Evolutionary conservation across 2,113 vertebrate genomes (phyloP).

Genomic region (Etheostoma spectabile): DNA sequence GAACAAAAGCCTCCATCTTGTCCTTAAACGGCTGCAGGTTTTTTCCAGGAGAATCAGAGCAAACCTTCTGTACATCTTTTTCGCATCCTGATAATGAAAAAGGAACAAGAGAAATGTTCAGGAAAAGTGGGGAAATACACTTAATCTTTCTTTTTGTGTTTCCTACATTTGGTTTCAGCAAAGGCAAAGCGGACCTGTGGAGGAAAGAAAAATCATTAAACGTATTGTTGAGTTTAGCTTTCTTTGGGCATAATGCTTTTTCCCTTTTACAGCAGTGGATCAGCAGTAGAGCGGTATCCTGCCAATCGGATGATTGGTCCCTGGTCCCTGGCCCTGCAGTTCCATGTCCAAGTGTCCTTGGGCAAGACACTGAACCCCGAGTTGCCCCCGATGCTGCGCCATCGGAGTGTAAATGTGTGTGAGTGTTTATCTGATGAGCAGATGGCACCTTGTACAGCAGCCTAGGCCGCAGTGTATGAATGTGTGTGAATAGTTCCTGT

Average conservation of each 20-base stretch:
- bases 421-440: no score
- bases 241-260: neutral
- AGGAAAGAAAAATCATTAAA: neutral
- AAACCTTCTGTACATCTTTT: constrained; percentile 88
- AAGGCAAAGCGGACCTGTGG: neutral
- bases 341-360: no score
- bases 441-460: no score
- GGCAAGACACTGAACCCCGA: no score
- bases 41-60: constrained; percentile 88
- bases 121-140: neutral
- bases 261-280: no score
- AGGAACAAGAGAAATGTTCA: neutral
- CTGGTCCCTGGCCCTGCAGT: no score
- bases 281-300: no score
- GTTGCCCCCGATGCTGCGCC: no score
- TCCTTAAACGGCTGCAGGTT: constrained; percentile 95
- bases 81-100: constrained; percentile 85
- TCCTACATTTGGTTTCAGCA: neutral
- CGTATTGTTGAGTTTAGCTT: neutral
- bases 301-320: no score
- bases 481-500: no score
- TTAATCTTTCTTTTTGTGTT: neutral
- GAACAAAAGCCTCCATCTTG: constrained; percentile 90
- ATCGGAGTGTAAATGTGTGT: no score
- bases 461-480: no score